Evolutionary conservation across 2,113 vertebrate species (phyloP).

Genomic region (Psephotus haematonotus): DNA sequence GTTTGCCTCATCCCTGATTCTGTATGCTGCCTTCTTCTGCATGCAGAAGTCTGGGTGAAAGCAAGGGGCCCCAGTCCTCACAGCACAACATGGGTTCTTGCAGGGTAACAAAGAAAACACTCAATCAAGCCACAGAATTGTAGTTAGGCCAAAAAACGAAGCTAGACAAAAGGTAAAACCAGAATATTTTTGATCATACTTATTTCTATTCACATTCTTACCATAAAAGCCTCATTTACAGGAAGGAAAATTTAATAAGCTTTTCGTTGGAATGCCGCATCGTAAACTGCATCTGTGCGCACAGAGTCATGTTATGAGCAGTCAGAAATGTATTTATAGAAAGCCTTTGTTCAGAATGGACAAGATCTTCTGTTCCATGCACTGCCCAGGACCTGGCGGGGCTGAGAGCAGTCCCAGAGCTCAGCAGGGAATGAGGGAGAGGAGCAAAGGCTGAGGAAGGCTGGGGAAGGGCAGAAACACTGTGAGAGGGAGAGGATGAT

Average conservation of each 20-base stretch:
- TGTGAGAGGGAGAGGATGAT: background rate
- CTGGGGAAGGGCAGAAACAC: background rate
- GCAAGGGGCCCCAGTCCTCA: background rate
- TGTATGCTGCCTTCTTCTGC: rapidly evolving
- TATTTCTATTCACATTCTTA: background rate
- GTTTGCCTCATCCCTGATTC: background rate
- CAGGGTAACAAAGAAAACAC: background rate
- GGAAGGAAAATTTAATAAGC: background rate
- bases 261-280: background rate
- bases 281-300: background rate
- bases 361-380: background rate
- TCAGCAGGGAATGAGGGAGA: background rate
- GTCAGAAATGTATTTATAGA: background rate
- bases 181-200: background rate
- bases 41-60: background rate
- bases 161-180: background rate
- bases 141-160: background rate
- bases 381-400: no score
- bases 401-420: background rate
- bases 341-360: background rate
- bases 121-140: background rate
- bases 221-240: background rate
- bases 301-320: background rate
- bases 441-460: background rate
- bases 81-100: background rate